Percentiles rank a stretch among this genome's conserved stretches.
phyloP scores from a whole-genome alignment of 2,113 vertebrate species.

The Rallus limicola region DNA sequence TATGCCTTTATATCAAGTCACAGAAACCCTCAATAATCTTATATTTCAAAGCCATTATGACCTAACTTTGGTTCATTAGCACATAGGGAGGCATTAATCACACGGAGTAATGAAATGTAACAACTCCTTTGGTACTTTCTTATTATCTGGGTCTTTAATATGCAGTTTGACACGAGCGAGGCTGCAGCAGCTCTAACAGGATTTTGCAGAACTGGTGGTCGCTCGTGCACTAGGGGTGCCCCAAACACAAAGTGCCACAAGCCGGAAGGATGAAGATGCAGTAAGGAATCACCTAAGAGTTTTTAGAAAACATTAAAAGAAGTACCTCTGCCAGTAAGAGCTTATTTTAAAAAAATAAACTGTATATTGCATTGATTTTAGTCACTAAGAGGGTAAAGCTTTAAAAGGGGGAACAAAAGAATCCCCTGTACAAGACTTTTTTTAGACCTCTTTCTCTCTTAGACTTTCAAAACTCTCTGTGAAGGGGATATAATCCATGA shows the following conservation, averaged over 20 bases:
- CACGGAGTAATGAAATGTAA: background rate
- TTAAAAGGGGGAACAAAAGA: background rate
- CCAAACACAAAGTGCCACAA: background rate
- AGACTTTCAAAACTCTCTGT: background rate
- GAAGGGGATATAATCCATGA: background rate
- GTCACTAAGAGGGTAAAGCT: background rate
- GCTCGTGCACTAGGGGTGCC: background rate
- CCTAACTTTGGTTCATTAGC: conserved; percentile 41
- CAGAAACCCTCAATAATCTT: conserved; percentile 52
- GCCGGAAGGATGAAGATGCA: background rate
- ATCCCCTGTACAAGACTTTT: background rate
- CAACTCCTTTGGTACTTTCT: background rate
- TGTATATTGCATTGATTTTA: background rate
- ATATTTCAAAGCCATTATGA: conserved; percentile 42
- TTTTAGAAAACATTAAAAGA: background rate
- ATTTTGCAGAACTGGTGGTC: background rate
- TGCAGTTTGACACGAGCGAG: background rate
- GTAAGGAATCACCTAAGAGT: background rate
- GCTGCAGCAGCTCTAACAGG: background rate
- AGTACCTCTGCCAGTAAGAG: background rate
- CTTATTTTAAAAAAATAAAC: background rate
- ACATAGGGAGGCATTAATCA: conserved; percentile 47
- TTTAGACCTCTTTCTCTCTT: background rate
- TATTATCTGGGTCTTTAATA: background rate
- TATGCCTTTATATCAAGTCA: conserved; percentile 25